Conservation (phyloP, 2,888 invertebrate species). For the Yponomeuta evonymella region DNA sequence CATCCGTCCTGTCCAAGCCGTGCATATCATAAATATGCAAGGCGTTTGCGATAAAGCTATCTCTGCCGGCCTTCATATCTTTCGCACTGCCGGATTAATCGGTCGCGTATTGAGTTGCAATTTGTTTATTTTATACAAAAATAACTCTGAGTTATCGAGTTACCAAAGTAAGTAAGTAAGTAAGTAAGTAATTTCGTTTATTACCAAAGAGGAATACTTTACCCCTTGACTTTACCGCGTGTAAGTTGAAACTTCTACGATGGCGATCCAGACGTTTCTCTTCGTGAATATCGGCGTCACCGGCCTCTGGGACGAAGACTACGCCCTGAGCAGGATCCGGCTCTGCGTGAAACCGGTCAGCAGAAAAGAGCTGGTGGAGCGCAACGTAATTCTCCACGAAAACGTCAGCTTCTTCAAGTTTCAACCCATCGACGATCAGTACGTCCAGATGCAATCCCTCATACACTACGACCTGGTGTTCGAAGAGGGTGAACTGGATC, state of each 20-base stretch:
- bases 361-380: neutral
- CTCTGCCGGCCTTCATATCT: too few relatives aligned
- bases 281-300: conserved; percentile 6
- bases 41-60: too few relatives aligned
- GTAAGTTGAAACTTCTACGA: neutral
- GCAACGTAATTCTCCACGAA: neutral
- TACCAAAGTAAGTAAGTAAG: too few relatives aligned
- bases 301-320: conserved; percentile 5
- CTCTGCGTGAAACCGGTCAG: neutral
- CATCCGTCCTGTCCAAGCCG: too few relatives aligned
- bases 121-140: too few relatives aligned
- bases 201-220: too few relatives aligned
- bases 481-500: neutral
- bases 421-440: neutral
- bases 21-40: too few relatives aligned
- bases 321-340: conserved; percentile 1
- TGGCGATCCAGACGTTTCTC: neutral
- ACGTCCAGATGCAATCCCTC: neutral
- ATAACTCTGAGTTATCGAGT: too few relatives aligned
- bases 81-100: too few relatives aligned
- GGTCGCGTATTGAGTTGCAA: too few relatives aligned
- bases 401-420: neutral
- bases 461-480: neutral
- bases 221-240: too few relatives aligned
- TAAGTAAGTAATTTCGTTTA: too few relatives aligned